Base-by-base conservation (phyloP, 2,113 vertebrate genomes). In the Craseonycteris thonglongyai region DNA sequence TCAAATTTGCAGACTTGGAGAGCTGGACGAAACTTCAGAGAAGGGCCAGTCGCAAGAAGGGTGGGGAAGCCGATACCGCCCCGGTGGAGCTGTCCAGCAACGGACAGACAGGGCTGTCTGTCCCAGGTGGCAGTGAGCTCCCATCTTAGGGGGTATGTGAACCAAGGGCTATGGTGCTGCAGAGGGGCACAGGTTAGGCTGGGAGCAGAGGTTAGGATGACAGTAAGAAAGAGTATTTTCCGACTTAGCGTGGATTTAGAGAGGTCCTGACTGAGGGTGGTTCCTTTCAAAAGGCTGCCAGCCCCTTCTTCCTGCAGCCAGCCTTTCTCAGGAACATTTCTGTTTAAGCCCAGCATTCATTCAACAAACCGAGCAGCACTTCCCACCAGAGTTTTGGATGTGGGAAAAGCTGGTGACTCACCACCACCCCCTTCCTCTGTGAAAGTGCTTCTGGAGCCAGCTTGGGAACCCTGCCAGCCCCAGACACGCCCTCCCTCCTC, bases 321-420 rank as follows among this genome's bases (percentile, higher is more conserved):
- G 54, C 75, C 56, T 35, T 24, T 79, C 65, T 92, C 18, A 5
- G 69, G 85, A 88, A 51, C 26, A 38, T 56, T 72, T 68, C 63
- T 59, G 4, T 75, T 78, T 47, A 68, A 92, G 47, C 26, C 9
- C n/a, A 81, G 28, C 69, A 59, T 93, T 71, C 82, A 76, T 61
- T 90, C 61, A 61, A 4, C 69, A 79, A 30, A 56, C 51, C 0
- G 56, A 74, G 74, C 47, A 58, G 49, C 68, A 30, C 75, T 56
- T 30, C 74, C n/a, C 63, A n/a, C 13, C 40, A 35, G 69, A 72
- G 78, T 22, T 19, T 51, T 79, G 94, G 95, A 35, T 82, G 76
- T 82, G 94, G 75, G 68, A 86, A 91, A 87, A 89, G 89, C 93
- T 61, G 68, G 78, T 97, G 97, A 97, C 79, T 97, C 97, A 97